Evolutionary conservation across 2,113 vertebrate species (phyloP).

Genomic region (Pyxicephalus adspersus): DNA sequence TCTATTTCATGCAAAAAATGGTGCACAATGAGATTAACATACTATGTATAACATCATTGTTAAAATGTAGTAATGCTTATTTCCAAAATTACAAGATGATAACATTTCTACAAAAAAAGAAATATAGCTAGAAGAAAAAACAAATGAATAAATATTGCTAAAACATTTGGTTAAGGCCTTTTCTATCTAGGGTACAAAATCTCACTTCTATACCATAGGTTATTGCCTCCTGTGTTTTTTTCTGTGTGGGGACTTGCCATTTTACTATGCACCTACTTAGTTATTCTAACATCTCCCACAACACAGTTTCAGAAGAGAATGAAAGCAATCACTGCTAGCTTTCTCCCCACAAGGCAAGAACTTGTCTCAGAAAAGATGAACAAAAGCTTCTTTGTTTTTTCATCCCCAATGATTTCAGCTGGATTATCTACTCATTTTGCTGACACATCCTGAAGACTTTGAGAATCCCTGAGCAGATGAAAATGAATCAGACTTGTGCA

Average conservation of each 20-base stretch:
- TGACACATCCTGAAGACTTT: slow-evolving; percentile 14
- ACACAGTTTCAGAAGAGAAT: slow-evolving; percentile 44
- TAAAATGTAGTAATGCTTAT: no score
- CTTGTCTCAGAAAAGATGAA: neutral
- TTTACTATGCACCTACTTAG: slow-evolving; percentile 32
- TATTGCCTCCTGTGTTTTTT: slow-evolving; percentile 40
- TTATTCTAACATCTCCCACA: slow-evolving; percentile 52
- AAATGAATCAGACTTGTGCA: slow-evolving; percentile 35
- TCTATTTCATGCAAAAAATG: no score
- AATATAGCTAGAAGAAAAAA: no score
- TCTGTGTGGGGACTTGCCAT: slow-evolving; percentile 23
- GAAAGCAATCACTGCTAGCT: slow-evolving; percentile 42
- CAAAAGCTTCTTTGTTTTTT: slow-evolving; percentile 21
- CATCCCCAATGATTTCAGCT: slow-evolving; percentile 9
- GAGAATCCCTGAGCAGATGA: slow-evolving; percentile 50
- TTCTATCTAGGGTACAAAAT: slow-evolving; percentile 4
- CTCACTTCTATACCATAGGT: slow-evolving; percentile 23
- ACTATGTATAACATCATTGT: no score
- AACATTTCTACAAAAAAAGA: no score
- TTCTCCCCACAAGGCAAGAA: neutral
- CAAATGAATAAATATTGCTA: neutral
- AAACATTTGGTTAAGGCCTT: neutral
- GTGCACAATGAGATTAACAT: no score
- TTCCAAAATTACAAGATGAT: no score
- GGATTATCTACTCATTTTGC: slow-evolving; percentile 52